Evolutionary conservation across 1,140 invertebrate species (phyloP).

Genomic region (Zaprionus taronus): DNA sequence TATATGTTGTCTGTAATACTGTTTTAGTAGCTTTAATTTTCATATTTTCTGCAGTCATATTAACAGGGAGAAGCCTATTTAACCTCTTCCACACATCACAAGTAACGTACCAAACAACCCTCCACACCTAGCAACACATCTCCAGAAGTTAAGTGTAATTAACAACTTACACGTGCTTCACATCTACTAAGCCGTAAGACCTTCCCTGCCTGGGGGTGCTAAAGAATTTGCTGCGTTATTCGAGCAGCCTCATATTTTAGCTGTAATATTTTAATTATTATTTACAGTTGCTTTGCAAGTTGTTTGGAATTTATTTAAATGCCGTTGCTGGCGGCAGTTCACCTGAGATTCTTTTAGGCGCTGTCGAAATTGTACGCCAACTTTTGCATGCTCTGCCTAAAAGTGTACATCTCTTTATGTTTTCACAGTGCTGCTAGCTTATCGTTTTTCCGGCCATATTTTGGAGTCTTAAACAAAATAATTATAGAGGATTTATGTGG

Average conservation of each 20-base stretch:
- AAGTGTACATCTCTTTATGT: conserved; percentile 43
- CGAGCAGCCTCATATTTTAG: conserved; percentile 32
- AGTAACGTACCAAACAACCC: conserved; percentile 15
- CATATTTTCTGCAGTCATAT: background rate
- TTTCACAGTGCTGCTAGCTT: too few species aligned
- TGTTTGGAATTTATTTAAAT: conserved; percentile 32
- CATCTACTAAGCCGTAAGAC: conserved; percentile 52
- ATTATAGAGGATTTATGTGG: too few species aligned
- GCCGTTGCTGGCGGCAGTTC: background rate
- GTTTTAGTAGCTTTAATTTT: background rate
- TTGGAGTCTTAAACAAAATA: too few species aligned
- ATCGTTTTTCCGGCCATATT: too few species aligned
- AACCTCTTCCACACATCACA: conserved; percentile 26
- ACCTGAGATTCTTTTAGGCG: conserved; percentile 26
- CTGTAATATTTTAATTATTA: conserved; percentile 60
- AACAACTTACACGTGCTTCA: conserved; percentile 77
- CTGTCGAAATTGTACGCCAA: conserved; percentile 1
- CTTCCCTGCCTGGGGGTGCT: conserved; percentile 22
- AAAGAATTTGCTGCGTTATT: background rate
- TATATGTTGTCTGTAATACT: background rate
- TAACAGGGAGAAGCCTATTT: background rate
- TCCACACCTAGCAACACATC: background rate
- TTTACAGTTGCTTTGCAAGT: conserved; percentile 58
- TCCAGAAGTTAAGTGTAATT: conserved; percentile 68
- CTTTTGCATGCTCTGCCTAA: conserved; percentile 22